A percentile compares a stretch with the other conserved stretches of the same genome.
Conservation (phyloP, 2,797 vertebrate species). For the Sciaenops ocellatus region DNA sequence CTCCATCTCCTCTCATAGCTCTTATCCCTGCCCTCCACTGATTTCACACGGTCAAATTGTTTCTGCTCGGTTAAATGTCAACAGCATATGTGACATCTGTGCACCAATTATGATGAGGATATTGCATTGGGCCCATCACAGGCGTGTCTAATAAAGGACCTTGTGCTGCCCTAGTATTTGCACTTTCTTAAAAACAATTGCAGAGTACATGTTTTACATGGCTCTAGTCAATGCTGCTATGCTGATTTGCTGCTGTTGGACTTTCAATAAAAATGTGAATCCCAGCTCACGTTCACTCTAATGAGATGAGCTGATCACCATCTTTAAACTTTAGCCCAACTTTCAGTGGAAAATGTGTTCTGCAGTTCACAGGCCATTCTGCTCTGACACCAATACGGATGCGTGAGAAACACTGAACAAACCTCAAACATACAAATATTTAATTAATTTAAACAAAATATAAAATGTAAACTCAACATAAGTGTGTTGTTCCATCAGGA, state of each 20-base stretch:
- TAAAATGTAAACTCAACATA: no score
- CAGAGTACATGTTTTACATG: not conserved
- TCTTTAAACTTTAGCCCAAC: not conserved
- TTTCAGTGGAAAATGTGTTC: not conserved
- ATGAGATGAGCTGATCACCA: not conserved
- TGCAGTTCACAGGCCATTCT: not conserved
- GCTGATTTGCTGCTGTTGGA: not conserved
- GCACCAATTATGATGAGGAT: constrained; percentile 78
- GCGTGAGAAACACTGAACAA: not conserved
- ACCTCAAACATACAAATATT: not conserved
- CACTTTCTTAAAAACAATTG: constrained; percentile 29
- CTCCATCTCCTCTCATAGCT: not conserved
- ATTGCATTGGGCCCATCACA: constrained; percentile 73
- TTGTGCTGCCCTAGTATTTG: constrained; percentile 30
- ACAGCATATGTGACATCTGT: constrained; percentile 80
- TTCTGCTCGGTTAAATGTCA: constrained; percentile 83
- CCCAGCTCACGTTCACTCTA: not conserved
- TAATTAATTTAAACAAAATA: no score
- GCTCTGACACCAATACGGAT: not conserved
- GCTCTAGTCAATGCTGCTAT: not conserved
- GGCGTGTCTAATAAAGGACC: constrained; percentile 66
- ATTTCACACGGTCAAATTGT: constrained; percentile 75
- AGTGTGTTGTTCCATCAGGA: no score
- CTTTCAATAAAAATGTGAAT: not conserved
- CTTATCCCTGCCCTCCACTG: constrained; percentile 53